Base-by-base conservation (phyloP, 2,797 vertebrate genomes). In the Tragopan temminckii region DNA sequence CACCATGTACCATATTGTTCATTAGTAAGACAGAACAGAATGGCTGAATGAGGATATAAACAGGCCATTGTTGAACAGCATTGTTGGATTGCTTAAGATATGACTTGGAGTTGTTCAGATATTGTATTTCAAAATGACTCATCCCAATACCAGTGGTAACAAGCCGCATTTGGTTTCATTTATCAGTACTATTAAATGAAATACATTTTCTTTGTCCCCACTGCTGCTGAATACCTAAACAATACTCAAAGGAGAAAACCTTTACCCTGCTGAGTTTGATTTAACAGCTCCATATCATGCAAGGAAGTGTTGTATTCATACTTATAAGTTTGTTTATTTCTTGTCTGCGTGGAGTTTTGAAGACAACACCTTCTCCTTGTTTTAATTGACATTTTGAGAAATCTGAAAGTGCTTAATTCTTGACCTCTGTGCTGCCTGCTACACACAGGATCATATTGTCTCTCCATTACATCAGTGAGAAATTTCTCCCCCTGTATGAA, bases 131-230 rank as follows among this genome's bases (percentile, higher is more conserved):
- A 74, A 64, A 85, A 92, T 93, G 79, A 95, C 50, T 95, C 90
- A 90, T 52, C 35, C 38, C 55, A 85, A 40, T 31, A 23, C 69
- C 43, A 80, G 66, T 84, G 48, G 80, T 80, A 84, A 79, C 36
- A 83, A 85, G 18, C 25, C 74, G 57, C 77, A 94, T 95, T 92
- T 95, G 90, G 84, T 85, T 95, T 94, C 50, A 89, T 92, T 92
- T 96, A 79, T 94, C 77, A 80, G 55, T 27, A 24, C 13, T 76
- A 42, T 63, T 83, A 90, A 93, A 92, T 63, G 77, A 85, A 92
- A 92, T 55, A 55, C 13, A 70, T 80, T 23, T 77, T 77, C 53
- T 3, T 0, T 69, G 35, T 69, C 16, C 64, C 19, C 12, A 16
- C 9, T 52, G 13, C 57, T 1, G 11, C 27, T 33, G 70, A 76